Percentiles rank a stretch among this genome's conserved stretches.
These are phyloP conservation scores for Brachyptera risi DNA, from an alignment of 2,888 invertebrate genomes.

Conservation along the genomic window DNA sequence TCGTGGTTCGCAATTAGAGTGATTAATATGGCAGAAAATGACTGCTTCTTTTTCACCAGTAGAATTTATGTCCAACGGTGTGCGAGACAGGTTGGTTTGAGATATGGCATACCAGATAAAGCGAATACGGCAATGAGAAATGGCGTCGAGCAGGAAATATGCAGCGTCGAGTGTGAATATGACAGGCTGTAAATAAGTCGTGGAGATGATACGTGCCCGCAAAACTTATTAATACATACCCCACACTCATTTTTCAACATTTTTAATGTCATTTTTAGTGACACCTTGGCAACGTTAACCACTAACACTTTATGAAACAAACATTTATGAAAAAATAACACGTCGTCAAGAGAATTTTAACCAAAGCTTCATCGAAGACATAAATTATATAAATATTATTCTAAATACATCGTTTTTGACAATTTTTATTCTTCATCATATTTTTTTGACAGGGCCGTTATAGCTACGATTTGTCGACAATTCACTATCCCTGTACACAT, in stretches of 20 bases:
- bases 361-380: neutral
- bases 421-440: neutral
- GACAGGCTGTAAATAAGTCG: slow-evolving; percentile 19
- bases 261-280: slow-evolving; percentile 11
- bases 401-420: neutral
- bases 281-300: neutral
- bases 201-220: neutral
- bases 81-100: slow-evolving; percentile 8
- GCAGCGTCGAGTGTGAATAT: slow-evolving; percentile 14
- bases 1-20: slow-evolving; percentile 16
- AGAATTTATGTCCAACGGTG: slow-evolving; percentile 17
- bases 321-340: slow-evolving; percentile 8
- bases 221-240: slow-evolving; percentile 13
- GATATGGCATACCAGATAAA: slow-evolving; percentile 8
- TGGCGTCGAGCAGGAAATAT: slow-evolving; percentile 4
- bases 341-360: neutral
- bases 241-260: neutral
- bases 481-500: slow-evolving; percentile 5
- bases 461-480: slow-evolving; percentile 6
- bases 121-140: slow-evolving; percentile 1
- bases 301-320: slow-evolving; percentile 10
- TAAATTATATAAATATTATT: neutral
- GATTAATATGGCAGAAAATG: slow-evolving; percentile 27
- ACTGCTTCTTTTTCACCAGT: slow-evolving; percentile 7
- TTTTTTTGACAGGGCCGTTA: slow-evolving; percentile 1